These are phyloP conservation scores for Acanthis flammea DNA, from an alignment of 2,797 vertebrate species.

Conservation along the genomic window DNA sequence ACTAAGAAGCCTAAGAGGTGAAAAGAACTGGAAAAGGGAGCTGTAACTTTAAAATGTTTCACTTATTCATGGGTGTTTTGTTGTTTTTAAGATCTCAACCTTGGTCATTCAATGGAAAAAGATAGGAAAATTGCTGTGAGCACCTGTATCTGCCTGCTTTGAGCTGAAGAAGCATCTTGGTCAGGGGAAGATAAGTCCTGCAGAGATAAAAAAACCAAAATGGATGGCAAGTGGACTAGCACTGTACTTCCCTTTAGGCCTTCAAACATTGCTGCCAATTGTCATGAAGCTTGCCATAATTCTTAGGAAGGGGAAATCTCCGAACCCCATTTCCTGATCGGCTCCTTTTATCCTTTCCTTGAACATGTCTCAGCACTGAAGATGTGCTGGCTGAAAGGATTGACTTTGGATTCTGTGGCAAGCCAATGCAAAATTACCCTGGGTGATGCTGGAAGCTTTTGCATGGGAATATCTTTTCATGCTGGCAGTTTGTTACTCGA, in stretches of 20 bases:
- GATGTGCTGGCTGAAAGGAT: neutral
- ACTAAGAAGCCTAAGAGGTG: neutral
- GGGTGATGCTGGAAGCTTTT: neutral
- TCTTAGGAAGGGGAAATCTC: neutral
- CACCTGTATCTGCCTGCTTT: fast-evolving
- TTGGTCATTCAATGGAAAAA: neutral
- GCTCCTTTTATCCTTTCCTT: neutral
- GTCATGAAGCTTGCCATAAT: neutral
- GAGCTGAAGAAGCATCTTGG: neutral
- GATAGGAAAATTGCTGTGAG: neutral
- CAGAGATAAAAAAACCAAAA: neutral
- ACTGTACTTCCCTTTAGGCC: neutral
- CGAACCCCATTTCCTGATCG: neutral
- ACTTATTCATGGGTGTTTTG: neutral
- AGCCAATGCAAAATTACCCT: neutral
- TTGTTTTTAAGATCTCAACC: neutral
- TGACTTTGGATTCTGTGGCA: neutral
- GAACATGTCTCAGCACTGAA: neutral
- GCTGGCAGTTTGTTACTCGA: neutral
- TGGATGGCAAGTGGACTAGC: neutral
- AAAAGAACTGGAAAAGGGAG: neutral
- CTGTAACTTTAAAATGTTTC: neutral
- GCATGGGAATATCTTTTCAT: neutral
- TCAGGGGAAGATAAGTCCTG: neutral
- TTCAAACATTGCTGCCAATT: neutral